phyloP scores from a whole-genome alignment of 2,797 vertebrate species.

The Craterocephalus amniculus region DNA sequence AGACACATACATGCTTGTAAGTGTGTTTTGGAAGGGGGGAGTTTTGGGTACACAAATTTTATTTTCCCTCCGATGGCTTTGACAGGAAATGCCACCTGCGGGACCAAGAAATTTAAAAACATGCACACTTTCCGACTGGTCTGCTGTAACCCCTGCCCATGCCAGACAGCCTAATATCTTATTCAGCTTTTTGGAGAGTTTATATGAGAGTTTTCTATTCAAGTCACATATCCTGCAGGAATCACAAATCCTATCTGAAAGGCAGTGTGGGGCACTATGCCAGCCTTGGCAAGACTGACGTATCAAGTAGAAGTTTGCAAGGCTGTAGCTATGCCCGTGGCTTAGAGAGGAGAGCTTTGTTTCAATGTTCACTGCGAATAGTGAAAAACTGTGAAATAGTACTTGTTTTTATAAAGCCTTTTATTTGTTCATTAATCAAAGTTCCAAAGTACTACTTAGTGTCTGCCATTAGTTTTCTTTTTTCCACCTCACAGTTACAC shows the following conservation, averaged over 20 bases:
- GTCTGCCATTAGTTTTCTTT: slow-evolving; percentile 11
- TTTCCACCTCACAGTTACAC: slow-evolving; percentile 14
- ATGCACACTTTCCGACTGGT: slow-evolving; percentile 62
- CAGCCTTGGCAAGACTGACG: slow-evolving; percentile 51
- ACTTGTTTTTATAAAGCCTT: not conserved
- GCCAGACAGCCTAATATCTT: slow-evolving; percentile 62
- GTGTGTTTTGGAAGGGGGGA: slow-evolving; percentile 11
- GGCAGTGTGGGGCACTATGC: slow-evolving; percentile 53
- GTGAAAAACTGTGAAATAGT: slow-evolving; percentile 24
- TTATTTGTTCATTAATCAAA: slow-evolving; percentile 25
- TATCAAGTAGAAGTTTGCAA: slow-evolving; percentile 45
- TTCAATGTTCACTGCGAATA: slow-evolving; percentile 45
- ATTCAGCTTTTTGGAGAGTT: slow-evolving; percentile 57
- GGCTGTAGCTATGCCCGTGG: slow-evolving; percentile 40
- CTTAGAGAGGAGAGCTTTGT: slow-evolving; percentile 52
- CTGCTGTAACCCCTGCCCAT: slow-evolving; percentile 68
- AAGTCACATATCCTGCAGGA: slow-evolving; percentile 68
- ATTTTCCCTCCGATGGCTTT: slow-evolving; percentile 65
- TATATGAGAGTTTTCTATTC: slow-evolving; percentile 62
- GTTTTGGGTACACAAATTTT: slow-evolving; percentile 40
- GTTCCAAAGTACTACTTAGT: slow-evolving; percentile 1
- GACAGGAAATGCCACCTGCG: slow-evolving; percentile 75
- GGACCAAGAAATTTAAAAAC: slow-evolving; percentile 62
- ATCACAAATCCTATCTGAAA: slow-evolving; percentile 66
- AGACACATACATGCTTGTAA: slow-evolving; percentile 60